phyloP scores from a whole-genome alignment of 2,797 vertebrate genomes.

The Paguma larvata region DNA sequence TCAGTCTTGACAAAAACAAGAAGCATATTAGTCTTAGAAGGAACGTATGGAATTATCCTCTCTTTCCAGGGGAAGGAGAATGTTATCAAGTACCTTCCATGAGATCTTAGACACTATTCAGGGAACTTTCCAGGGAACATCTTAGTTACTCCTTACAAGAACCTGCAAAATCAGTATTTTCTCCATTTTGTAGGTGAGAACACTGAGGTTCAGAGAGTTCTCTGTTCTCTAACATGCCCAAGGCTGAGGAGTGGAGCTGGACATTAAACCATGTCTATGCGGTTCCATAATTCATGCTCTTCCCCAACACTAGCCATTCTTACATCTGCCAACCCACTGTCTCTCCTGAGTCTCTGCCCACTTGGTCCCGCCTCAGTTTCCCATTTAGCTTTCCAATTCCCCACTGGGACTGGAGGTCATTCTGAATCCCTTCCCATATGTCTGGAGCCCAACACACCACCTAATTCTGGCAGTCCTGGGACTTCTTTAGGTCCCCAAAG shows the following conservation, averaged over 20 bases:
- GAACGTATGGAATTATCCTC: neutral
- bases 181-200: neutral
- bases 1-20: neutral
- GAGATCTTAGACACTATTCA: neutral
- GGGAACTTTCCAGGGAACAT: neutral
- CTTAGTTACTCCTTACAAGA: neutral
- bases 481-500: neutral
- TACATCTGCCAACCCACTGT: neutral
- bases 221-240: neutral
- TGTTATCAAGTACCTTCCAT: fast-evolving
- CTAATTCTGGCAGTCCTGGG: neutral
- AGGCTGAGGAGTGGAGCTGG: neutral
- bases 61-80: neutral
- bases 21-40: neutral
- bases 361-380: neutral
- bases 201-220: neutral
- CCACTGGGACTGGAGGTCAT: neutral
- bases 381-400: neutral
- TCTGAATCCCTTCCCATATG: neutral
- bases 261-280: neutral
- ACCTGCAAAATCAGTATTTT: neutral
- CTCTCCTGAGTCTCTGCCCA: neutral
- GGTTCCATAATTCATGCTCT: neutral
- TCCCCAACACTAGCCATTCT: too few species aligned
- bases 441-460: neutral